Evolutionary conservation across 2,113 vertebrate genomes (phyloP).

Genomic region (Rhinogobius similis): DNA sequence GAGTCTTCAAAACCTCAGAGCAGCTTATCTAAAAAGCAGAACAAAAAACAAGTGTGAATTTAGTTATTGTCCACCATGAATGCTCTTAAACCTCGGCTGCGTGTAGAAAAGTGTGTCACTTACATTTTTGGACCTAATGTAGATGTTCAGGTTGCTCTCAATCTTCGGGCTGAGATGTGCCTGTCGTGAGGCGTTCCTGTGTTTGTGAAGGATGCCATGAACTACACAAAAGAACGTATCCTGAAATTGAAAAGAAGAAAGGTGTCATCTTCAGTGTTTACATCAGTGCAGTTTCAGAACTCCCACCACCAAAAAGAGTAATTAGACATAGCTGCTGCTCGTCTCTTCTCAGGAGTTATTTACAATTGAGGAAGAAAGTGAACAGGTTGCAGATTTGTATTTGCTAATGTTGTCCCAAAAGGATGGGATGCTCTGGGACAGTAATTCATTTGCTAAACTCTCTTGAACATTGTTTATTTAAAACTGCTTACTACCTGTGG

Average conservation of each 20-base stretch:
- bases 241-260: constrained; percentile 31
- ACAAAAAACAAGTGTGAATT: background rate
- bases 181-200: rapidly evolving
- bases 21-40: constrained; percentile 41
- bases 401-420: too few species aligned
- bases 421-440: too few species aligned
- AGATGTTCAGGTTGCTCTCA: rapidly evolving
- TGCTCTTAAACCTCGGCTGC: background rate
- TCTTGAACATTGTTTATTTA: too few species aligned
- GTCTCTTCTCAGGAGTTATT: too few species aligned
- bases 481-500: too few species aligned
- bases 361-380: too few species aligned
- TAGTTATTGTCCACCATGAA: background rate
- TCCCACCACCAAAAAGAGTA: too few species aligned
- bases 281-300: background rate
- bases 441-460: too few species aligned
- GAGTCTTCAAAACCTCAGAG: rapidly evolving
- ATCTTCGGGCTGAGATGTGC: background rate
- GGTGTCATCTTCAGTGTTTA: background rate
- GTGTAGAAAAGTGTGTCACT: background rate
- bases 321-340: too few species aligned
- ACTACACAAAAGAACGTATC: constrained; percentile 62
- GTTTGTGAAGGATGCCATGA: background rate
- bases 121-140: background rate
- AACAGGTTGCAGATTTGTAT: too few species aligned